These are phyloP conservation scores for Labeo rohita DNA, from an alignment of 2,113 vertebrate genomes.

Conservation along the genomic window DNA sequence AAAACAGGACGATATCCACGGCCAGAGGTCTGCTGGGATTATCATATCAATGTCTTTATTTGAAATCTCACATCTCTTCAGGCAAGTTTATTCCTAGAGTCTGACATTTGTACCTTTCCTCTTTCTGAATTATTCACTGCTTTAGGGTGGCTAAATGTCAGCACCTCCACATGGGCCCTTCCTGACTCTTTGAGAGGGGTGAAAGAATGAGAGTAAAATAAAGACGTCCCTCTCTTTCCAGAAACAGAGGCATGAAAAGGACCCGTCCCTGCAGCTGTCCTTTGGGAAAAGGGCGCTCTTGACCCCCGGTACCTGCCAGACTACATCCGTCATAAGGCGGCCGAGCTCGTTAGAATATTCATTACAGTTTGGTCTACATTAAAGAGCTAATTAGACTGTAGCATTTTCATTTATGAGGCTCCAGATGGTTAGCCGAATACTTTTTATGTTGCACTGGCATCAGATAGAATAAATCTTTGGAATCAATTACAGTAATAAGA, in stretches of 20 bases:
- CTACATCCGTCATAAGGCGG: slow-evolving; percentile 55
- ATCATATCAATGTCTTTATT: slow-evolving; percentile 54
- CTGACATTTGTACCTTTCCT: slow-evolving; percentile 75
- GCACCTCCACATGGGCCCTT: slow-evolving; percentile 57
- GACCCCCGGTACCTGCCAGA: slow-evolving; percentile 57
- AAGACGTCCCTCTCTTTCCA: slow-evolving; percentile 50
- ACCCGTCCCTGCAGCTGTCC: slow-evolving; percentile 13
- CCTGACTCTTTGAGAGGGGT: slow-evolving; percentile 39
- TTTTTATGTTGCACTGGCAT: slow-evolving; percentile 1
- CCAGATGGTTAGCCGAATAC: slow-evolving; percentile 22
- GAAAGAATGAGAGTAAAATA: slow-evolving; percentile 29
- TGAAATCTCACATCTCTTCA: slow-evolving; percentile 36
- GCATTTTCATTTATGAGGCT: slow-evolving; percentile 37
- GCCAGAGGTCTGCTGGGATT: slow-evolving; percentile 23
- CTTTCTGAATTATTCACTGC: slow-evolving; percentile 70
- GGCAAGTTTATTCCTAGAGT: slow-evolving; percentile 34
- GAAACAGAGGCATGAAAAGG: slow-evolving; percentile 52
- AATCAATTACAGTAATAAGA: neutral
- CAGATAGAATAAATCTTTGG: neutral
- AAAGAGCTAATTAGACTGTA: slow-evolving; percentile 45
- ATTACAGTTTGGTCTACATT: slow-evolving; percentile 58
- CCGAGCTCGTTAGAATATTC: slow-evolving; percentile 53
- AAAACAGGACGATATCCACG: slow-evolving; percentile 5
- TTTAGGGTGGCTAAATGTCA: slow-evolving; percentile 79
- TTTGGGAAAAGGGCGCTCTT: slow-evolving; percentile 54